phyloP scores from a whole-genome alignment of 2,113 vertebrate genomes.

The Ibidorhyncha struthersii region DNA sequence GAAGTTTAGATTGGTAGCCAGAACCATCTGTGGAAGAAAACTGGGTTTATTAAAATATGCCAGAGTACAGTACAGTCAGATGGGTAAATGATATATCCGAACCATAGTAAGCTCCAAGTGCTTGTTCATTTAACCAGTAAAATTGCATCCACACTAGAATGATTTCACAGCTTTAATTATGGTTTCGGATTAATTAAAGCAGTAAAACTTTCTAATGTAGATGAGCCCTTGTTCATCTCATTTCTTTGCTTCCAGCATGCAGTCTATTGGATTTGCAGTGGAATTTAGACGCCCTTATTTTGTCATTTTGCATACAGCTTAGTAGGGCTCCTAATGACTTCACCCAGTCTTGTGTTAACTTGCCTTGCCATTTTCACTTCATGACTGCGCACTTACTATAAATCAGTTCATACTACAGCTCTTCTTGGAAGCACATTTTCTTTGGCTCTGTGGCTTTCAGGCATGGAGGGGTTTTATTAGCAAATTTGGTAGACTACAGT shows the following conservation, averaged over 20 bases:
- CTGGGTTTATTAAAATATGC: not conserved
- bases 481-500: not conserved
- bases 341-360: not conserved
- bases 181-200: conserved; percentile 53
- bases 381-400: not conserved
- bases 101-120: not conserved
- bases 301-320: not conserved
- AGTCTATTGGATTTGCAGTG: not conserved
- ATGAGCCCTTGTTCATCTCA: not conserved
- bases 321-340: not conserved
- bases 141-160: conserved; percentile 15
- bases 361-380: not conserved
- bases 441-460: not conserved
- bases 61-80: not conserved
- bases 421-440: not conserved
- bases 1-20: not conserved
- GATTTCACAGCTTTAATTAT: conserved; percentile 44
- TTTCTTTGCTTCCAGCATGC: not conserved
- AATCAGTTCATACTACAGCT: not conserved
- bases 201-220: conserved; percentile 5
- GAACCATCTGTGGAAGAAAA: not conserved
- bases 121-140: conserved; percentile 19
- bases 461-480: not conserved
- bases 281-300: not conserved
- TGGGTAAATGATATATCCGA: not conserved